Conservation (phyloP, 2,113 vertebrate species). For the Poecile atricapillus region DNA sequence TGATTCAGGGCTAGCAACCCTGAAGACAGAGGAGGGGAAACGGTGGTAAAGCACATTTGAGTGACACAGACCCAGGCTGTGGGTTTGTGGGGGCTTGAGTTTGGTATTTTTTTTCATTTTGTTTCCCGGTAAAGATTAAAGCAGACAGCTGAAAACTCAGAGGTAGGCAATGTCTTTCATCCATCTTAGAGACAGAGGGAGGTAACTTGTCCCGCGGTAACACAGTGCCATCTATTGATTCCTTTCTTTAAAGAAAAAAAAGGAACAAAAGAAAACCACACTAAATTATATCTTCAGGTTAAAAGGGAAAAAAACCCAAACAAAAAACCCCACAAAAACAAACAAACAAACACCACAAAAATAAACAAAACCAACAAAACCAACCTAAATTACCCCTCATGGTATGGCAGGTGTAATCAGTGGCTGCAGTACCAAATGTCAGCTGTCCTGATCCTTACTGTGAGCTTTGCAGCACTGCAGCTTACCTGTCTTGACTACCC, state of each 20-base stretch:
- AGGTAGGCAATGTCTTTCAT: background rate
- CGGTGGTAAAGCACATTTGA: background rate
- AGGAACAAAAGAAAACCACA: background rate
- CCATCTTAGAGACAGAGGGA: background rate
- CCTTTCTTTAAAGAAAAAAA: background rate
- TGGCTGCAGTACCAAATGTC: rapidly evolving
- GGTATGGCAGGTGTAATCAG: background rate
- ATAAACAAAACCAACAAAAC: background rate
- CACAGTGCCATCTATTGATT: constrained; percentile 64
- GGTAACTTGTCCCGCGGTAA: background rate
- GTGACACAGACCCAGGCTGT: background rate
- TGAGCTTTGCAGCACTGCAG: background rate
- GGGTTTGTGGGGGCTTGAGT: background rate
- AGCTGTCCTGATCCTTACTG: background rate
- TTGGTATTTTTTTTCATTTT: background rate
- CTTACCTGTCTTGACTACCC: background rate
- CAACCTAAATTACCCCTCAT: background rate
- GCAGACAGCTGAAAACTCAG: background rate
- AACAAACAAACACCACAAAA: no score
- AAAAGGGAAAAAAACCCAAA: no score
- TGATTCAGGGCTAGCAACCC: background rate
- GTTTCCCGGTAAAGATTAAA: background rate
- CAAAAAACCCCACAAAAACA: no score
- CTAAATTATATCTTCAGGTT: background rate
- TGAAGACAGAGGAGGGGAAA: background rate